These are phyloP conservation scores for Anguilla pacifica DNA, from an alignment of 2,797 vertebrate species.

Conservation along the genomic window DNA sequence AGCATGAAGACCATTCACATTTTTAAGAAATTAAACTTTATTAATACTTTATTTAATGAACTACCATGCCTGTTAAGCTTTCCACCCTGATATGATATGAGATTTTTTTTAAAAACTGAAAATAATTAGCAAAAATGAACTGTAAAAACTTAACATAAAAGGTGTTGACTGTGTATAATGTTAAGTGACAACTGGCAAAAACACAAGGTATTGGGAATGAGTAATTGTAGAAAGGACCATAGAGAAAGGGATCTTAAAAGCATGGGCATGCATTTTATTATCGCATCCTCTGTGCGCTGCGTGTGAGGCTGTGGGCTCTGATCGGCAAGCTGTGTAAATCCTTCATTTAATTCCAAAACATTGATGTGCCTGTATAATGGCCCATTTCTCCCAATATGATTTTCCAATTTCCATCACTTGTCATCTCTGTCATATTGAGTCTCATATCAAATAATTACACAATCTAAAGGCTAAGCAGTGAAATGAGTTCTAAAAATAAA, in stretches of 20 bases:
- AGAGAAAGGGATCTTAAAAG: not conserved
- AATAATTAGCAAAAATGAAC: not conserved
- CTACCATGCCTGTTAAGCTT: not conserved
- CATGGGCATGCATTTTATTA: not conserved
- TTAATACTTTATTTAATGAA: not conserved
- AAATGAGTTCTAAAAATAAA: constrained; percentile 19
- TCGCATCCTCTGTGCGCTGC: not conserved
- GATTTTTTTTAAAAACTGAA: not conserved
- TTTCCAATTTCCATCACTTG: constrained; percentile 21
- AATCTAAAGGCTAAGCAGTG: constrained; percentile 2
- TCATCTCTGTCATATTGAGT: constrained; percentile 12
- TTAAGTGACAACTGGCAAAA: not conserved
- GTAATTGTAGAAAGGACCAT: not conserved
- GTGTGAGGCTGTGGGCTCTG: not conserved
- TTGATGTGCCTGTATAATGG: not conserved
- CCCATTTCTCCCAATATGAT: constrained; percentile 6
- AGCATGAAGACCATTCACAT: not conserved
- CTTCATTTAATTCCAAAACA: constrained; percentile 11
- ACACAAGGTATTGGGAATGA: not conserved
- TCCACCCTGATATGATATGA: not conserved
- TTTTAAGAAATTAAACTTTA: not conserved
- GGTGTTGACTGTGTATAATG: not conserved
- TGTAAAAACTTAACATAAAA: not conserved
- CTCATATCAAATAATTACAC: constrained; percentile 19
- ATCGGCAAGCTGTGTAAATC: constrained; percentile 17